Evolutionary conservation across 2,797 vertebrate genomes (phyloP), one percentile per base, ranked within the genome.

Genomic region (Champsocephalus esox): DNA sequence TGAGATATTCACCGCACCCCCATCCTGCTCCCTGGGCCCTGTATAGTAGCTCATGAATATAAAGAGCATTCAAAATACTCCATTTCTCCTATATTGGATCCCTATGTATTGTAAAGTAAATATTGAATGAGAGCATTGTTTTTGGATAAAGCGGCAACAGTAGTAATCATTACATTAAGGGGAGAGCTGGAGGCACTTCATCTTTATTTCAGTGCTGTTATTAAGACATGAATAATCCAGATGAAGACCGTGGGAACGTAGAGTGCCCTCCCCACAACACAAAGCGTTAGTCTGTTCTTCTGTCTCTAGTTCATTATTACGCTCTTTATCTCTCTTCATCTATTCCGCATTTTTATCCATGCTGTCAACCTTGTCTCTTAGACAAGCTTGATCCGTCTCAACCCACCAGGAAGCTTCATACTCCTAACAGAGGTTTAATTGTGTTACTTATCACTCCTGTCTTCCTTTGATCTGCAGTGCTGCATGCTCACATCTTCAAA

Each of bases 141-240:
- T 38, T 75, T 2, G 3, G 51, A 79, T 2, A 45, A 34, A 17
- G 49, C 16, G 1, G 1, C 10, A 51, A 41, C 16, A 43, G n/a
- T 16, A 41, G 21, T 51, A 55, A 72, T 16, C 19, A 49, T 48
- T 62, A 59, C 38, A 65, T 65, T 51, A 59, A 66, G 60, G 21
- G 28, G 12, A 59, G 46, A 45, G 34, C 46, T 34, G 67, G 70
- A 64, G 70, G 79, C 60, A 63, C 73, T 72, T 82, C 74, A 87
- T 88, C 64, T 81, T 84, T 83, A 77, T 85, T 87, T 80, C 46
- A 79, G 73, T 11, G 12, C 70, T 75, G 59, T 74, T 77, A 81
- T 82, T 69, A 84, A 72, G 48, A 71, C 69, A 85, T 84, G 19
- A 84, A 84, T 86, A 82, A 82, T 82, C 62, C 68, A 87, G 61